These are phyloP conservation scores for Macrosoma leucophasiata DNA, from an alignment of 2,888 invertebrate species.

Conservation along the genomic window DNA sequence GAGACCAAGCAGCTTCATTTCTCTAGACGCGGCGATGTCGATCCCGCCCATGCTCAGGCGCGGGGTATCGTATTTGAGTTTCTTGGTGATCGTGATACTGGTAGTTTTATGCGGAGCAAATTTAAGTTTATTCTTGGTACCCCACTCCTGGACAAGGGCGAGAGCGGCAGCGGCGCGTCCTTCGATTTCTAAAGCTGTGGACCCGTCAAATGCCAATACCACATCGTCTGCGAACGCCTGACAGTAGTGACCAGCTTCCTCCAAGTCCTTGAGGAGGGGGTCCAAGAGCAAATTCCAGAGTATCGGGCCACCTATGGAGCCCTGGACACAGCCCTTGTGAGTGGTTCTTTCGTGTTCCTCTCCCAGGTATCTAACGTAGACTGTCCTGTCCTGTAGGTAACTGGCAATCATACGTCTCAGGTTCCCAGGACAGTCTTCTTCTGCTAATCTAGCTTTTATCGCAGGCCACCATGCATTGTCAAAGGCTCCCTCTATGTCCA, in stretches of 20 bases:
- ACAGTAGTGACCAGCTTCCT: too few species aligned
- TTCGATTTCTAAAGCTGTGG: conserved; percentile 8
- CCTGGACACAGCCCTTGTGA: conserved; percentile 10
- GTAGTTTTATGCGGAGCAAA: conserved; percentile 12
- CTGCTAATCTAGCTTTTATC: neutral
- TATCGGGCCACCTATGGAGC: conserved; percentile 14
- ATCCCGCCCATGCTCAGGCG: conserved; percentile 12
- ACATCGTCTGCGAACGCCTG: conserved; percentile 17
- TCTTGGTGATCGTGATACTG: conserved; percentile 8
- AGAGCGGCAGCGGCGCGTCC: conserved; percentile 18
- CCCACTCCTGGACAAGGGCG: conserved; percentile 15
- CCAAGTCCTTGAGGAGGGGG: conserved; percentile 8
- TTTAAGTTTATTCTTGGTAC: conserved; percentile 9
- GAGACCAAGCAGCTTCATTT: conserved; percentile 16
- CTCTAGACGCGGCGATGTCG: conserved; percentile 1
- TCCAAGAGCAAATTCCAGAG: conserved; percentile 21
- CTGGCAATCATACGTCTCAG: neutral
- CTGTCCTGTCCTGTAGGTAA: conserved; percentile 1
- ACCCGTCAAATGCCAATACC: conserved; percentile 8
- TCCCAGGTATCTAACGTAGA: conserved; percentile 2
- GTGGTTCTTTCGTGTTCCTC: conserved; percentile 3
- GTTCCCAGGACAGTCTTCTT: conserved; percentile 2
- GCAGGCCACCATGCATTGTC: neutral
- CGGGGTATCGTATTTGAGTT: conserved; percentile 10
- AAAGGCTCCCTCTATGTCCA: neutral